Evolutionary conservation across 2,888 invertebrate species (phyloP).

Genomic region (Amorpha juglandis): DNA sequence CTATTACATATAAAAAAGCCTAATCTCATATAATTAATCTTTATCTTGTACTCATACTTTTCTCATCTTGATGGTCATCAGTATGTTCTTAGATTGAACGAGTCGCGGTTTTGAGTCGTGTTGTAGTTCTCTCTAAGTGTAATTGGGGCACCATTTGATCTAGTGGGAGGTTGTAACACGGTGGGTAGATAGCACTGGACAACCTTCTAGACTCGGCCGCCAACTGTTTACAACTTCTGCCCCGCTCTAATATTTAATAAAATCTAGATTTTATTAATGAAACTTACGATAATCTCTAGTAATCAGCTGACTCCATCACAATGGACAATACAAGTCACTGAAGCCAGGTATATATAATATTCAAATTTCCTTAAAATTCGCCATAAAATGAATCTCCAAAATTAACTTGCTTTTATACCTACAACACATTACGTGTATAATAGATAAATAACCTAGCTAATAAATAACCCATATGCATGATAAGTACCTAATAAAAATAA

Average conservation of each 20-base stretch:
- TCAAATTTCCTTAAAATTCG: no score
- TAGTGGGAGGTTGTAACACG: slow-evolving; percentile 3
- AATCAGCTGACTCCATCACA: not conserved
- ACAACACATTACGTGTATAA: no score
- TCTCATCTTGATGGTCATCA: not conserved
- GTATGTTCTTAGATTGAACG: not conserved
- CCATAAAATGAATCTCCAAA: no score
- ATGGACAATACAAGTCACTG: no score
- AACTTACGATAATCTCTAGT: not conserved
- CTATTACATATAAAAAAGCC: no score
- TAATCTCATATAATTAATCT: not conserved
- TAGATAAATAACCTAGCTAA: no score
- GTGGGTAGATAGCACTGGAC: slow-evolving; percentile 18
- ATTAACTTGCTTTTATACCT: no score
- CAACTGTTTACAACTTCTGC: not conserved
- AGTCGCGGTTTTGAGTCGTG: not conserved
- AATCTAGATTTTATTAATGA: not conserved
- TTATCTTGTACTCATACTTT: not conserved
- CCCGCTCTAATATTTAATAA: slow-evolving; percentile 8
- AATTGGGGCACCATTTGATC: slow-evolving; percentile 11
- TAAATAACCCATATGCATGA: no score
- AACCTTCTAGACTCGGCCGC: slow-evolving; percentile 11
- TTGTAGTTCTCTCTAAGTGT: not conserved
- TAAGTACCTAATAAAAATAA: no score
- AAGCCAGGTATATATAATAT: no score